A percentile compares a stretch with the other conserved stretches of the same genome.
Evolutionary conservation across 1,140 invertebrate genomes (phyloP).

Genomic region (Drosophila ironensis): DNA sequence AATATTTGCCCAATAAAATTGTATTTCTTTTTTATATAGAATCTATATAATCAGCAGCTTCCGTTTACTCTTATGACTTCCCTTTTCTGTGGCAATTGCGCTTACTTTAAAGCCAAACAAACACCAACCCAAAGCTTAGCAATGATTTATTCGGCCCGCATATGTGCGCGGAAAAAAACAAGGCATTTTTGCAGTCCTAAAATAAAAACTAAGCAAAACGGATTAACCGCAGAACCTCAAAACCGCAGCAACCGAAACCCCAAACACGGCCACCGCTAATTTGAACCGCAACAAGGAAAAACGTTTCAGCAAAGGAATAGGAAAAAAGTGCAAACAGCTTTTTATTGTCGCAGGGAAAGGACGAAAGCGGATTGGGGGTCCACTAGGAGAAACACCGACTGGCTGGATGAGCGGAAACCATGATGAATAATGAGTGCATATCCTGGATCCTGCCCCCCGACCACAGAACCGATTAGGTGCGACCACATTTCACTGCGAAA

Average conservation of each 20-base stretch:
- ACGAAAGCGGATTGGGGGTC: background rate
- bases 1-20: too few species aligned
- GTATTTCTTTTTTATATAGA: too few species aligned
- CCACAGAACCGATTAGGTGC: conserved; percentile 5
- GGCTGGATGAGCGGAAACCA: conserved; percentile 35
- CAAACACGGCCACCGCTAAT: conserved; percentile 59
- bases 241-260: conserved; percentile 48
- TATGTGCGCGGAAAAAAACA: conserved; percentile 1
- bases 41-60: too few species aligned
- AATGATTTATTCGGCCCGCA: conserved; percentile 60
- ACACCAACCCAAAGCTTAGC: conserved; percentile 55
- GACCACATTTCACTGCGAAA: conserved; percentile 13
- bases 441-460: conserved; percentile 29
- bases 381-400: conserved; percentile 17
- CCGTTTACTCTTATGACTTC: conserved; percentile 4
- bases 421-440: conserved; percentile 69
- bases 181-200: too few species aligned
- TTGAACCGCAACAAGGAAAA: conserved; percentile 54
- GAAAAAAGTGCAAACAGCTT: conserved; percentile 31
- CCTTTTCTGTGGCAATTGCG: too few species aligned
- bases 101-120: too few species aligned
- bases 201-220: conserved; percentile 33
- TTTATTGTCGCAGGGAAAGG: conserved; percentile 49
- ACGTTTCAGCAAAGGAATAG: background rate
- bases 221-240: conserved; percentile 53